These are phyloP conservation scores for Lasioglossum zephyrum DNA, from an alignment of 2,888 invertebrate species.

Conservation along the genomic window DNA sequence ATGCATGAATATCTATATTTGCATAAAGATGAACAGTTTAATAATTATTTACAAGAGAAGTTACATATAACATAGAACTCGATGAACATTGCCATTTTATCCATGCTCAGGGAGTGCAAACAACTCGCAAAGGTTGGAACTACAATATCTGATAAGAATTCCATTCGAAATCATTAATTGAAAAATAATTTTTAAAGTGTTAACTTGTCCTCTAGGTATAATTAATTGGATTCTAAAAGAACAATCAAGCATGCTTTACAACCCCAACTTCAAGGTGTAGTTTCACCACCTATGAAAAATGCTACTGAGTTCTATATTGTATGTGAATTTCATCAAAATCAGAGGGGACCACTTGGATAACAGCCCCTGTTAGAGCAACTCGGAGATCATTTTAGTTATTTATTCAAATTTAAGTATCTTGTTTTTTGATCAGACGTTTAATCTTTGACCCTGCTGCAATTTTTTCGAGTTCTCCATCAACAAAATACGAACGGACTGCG, in stretches of 20 bases:
- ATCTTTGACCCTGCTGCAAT: not conserved
- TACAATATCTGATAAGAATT: not conserved
- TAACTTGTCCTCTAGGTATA: not conserved
- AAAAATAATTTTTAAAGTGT: not conserved
- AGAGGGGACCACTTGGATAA: not conserved
- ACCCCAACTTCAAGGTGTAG: not conserved
- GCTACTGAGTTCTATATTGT: not conserved
- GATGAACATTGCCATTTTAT: not conserved
- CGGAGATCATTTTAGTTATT: not conserved
- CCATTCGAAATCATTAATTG: not conserved
- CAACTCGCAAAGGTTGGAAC: not conserved
- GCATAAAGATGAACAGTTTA: constrained; percentile 1
- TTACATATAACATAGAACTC: not conserved
- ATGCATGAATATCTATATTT: not conserved
- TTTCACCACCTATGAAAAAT: not conserved
- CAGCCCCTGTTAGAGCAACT: not conserved
- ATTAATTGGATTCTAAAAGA: not conserved
- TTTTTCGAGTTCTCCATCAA: not conserved
- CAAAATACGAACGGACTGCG: not conserved
- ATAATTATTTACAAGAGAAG: not conserved
- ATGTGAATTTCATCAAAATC: not conserved
- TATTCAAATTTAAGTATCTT: not conserved
- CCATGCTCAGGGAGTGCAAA: not conserved
- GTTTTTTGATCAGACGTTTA: not conserved
- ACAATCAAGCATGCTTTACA: not conserved